Conservation (phyloP, 2,797 vertebrate species). For the Eospalax fontanierii region DNA sequence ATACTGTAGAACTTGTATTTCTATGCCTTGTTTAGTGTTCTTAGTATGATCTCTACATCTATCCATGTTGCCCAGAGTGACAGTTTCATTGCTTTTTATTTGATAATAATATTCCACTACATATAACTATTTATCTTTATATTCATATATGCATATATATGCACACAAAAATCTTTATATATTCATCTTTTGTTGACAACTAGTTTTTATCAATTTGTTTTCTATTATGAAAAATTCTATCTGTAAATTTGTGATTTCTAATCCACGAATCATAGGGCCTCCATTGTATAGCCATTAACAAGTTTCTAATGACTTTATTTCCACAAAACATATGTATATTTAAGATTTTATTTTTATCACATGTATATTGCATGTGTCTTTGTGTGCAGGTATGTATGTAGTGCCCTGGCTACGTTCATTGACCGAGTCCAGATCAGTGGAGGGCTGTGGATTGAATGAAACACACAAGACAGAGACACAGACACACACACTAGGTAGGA, state of each 20-base stretch:
- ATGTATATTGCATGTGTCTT: neutral
- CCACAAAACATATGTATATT: neutral
- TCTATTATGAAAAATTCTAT: neutral
- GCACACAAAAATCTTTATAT: too few relatives aligned
- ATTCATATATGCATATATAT: too few relatives aligned
- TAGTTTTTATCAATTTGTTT: neutral
- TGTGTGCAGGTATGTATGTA: too few relatives aligned
- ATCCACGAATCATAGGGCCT: neutral
- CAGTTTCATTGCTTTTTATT: neutral
- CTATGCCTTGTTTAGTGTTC: neutral
- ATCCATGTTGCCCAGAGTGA: neutral
- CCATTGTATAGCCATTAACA: neutral
- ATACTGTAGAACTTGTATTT: neutral
- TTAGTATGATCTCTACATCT: neutral
- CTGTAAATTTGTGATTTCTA: neutral
- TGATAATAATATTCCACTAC: neutral
- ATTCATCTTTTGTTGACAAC: neutral
- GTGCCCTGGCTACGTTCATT: too few relatives aligned
- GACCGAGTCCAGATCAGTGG: too few relatives aligned
- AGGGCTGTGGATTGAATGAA: too few relatives aligned
- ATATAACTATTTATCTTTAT: too few relatives aligned
- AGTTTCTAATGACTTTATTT: neutral
- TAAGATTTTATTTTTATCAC: neutral
- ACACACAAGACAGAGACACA: too few relatives aligned
- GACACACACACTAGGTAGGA: too few relatives aligned